Evolutionary conservation across 2,797 vertebrate genomes (phyloP).

Genomic region (Propithecus perrieri): DNA sequence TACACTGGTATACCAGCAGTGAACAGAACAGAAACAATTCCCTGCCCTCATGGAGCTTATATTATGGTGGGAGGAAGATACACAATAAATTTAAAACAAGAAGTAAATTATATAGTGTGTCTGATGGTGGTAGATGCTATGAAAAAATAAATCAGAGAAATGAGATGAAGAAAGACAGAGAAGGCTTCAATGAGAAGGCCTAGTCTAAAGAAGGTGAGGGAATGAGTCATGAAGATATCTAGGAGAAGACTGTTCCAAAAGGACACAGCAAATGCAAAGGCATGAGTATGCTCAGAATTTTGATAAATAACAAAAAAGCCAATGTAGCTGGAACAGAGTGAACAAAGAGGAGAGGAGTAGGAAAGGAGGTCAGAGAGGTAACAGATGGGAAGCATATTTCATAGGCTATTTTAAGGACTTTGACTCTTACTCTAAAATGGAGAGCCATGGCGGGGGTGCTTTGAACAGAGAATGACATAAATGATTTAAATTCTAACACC

Average conservation of each 20-base stretch:
- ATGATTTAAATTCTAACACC: neutral
- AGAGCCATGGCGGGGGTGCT: neutral
- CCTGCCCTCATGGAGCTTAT: neutral
- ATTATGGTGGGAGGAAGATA: neutral
- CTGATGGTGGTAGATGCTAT: neutral
- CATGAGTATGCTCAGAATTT: neutral
- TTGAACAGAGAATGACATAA: neutral
- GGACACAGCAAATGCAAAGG: neutral
- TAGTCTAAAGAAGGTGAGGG: neutral
- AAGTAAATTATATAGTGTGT: neutral
- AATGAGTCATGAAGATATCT: neutral
- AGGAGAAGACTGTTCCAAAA: neutral
- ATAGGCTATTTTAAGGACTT: neutral
- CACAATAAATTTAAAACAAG: neutral
- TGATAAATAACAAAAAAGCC: neutral
- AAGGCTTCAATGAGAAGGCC: neutral
- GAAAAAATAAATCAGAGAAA: neutral
- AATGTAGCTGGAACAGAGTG: neutral
- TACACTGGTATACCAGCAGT: neutral
- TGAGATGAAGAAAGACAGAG: neutral
- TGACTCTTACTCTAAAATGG: neutral
- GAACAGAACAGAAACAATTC: neutral
- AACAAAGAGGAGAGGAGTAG: neutral
- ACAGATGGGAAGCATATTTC: neutral
- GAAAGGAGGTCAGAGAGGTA: neutral